phyloP scores from a whole-genome alignment of 2,797 vertebrate species.

The Chaenodraco wilsoni region DNA sequence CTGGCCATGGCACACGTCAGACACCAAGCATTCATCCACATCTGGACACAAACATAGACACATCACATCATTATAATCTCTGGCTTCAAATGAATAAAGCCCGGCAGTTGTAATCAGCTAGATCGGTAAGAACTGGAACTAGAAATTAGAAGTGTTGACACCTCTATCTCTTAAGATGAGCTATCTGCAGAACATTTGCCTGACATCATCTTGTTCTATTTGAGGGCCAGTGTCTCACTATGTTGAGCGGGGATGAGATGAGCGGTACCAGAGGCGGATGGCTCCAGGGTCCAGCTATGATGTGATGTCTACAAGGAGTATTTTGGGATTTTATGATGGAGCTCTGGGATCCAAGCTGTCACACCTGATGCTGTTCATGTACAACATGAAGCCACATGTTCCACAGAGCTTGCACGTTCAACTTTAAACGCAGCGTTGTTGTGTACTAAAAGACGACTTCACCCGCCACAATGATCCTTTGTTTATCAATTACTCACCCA shows the following conservation, averaged over 20 bases:
- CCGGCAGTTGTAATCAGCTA: constrained; percentile 64
- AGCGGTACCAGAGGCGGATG: constrained; percentile 65
- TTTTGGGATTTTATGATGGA: constrained; percentile 61
- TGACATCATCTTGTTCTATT: constrained; percentile 76
- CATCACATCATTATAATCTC: constrained; percentile 66
- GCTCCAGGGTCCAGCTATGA: constrained; percentile 73
- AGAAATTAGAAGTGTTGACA: constrained; percentile 64
- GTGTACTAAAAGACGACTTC: not conserved
- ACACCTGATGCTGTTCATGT: constrained; percentile 80
- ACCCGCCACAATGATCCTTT: no score
- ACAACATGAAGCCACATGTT: constrained; percentile 76
- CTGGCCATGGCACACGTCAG: constrained; percentile 71
- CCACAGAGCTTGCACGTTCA: constrained; percentile 32
- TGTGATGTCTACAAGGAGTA: constrained; percentile 78
- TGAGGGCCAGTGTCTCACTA: constrained; percentile 61
- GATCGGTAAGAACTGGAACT: constrained; percentile 51
- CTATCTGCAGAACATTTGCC: constrained; percentile 52
- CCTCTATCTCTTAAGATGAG: constrained; percentile 52
- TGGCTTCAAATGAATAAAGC: constrained; percentile 67
- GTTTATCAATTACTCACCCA: no score
- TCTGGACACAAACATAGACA: constrained; percentile 74
- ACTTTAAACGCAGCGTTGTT: constrained; percentile 9
- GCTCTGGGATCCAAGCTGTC: constrained; percentile 71
- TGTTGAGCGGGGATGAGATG: constrained; percentile 62
- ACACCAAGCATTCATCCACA: constrained; percentile 78